Evolutionary conservation across 2,888 invertebrate species (phyloP), one percentile per base, ranked within the genome.

Genomic region (Linyphia triangularis): DNA sequence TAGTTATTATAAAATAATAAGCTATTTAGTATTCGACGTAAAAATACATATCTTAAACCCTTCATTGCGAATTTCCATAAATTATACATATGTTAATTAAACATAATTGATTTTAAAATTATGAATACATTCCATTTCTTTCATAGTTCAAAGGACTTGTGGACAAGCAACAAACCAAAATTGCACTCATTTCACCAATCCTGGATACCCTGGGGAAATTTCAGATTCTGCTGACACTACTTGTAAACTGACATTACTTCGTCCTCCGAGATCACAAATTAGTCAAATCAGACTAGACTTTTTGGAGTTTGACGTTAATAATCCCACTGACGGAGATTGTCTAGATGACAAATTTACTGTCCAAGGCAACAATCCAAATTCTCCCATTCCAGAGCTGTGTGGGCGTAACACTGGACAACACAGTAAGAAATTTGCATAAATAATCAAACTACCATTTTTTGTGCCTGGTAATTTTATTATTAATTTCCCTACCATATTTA

Each of bases 111-210:
- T n/a, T n/a, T n/a, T n/a, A n/a, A n/a, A n/a, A n/a, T n/a, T n/a
- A n/a, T n/a, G n/a, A n/a, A n/a, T n/a, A n/a, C n/a, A n/a, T n/a
- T n/a, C n/a, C n/a, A 33, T 70, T 24, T 79, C 40, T 51, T 77
- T 79, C 13, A 7, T 30, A 90, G 90, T 90, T 85, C 90, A 90
- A 51, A 75, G 89, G 63, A 89, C 89, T 16, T 97, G 97, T 91
- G 97, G 96, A 0, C 95, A 95, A 75, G 94, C 95, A 0, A 95
- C 96, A 0, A 94, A 95, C 0, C 96, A 96, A 92, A 97, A 97
- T 92, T 95, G 96, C 1, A 97, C 97, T 0, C 96, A 97, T 92
- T 97, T 97, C 92, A 96, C 97, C 0, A 97, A 97, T 92, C 94
- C 94, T 1, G 90, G 89, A 1, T 91, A 79, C 75, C 91, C 91